Evolutionary conservation across 1,140 invertebrate species (phyloP), one percentile per base, ranked within the genome.

Genomic region (Trichonephila inaurata): DNA sequence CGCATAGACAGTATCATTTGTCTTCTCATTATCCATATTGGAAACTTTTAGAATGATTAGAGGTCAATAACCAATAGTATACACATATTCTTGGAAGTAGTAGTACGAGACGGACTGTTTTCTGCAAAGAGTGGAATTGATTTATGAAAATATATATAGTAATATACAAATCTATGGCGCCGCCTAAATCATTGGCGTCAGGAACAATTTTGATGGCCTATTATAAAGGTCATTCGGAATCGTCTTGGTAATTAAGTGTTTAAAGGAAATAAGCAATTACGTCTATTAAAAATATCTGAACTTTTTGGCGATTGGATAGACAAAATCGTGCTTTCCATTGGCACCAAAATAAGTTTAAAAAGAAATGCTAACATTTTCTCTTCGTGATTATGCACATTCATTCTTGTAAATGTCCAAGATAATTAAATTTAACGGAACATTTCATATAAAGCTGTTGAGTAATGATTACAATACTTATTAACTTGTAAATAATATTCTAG

Each of bases 1-100:
- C 62, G 16, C 72, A 33, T 19, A 69, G 66, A 77, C 16, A 7
- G 28, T n/a, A 72, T 28, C 14, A 77, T 77, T 33, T 40, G 72
- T 77, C 72, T 33, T 77, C 24, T 16, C 69, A 77, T 77, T 33
- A 77, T 33, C 72, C 72, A 77, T 77, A 77, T 18, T 77, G 33
- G 28, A 33, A 77, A 77, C 28, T 33, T 77, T 77, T 12, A 33
- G 28, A 77, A 33, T 40, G 28, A 77, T 40, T 21, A 33, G 72
- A 77, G 72, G 72, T 77, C 72, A 77, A 40, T 77, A 77, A 77
- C 72, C 72, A 77, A 77, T 77, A 24, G 51, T 51, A 64, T 64
- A 18, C 3, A 77, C 28, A 77, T 18, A 28, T 77, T 77, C 72
- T 40, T 5, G 18, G 72, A 77, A 77, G 7, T 33, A 19, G 33